Base-by-base conservation (phyloP, 2,888 invertebrate genomes). In the Scaptomyza tumidula region DNA sequence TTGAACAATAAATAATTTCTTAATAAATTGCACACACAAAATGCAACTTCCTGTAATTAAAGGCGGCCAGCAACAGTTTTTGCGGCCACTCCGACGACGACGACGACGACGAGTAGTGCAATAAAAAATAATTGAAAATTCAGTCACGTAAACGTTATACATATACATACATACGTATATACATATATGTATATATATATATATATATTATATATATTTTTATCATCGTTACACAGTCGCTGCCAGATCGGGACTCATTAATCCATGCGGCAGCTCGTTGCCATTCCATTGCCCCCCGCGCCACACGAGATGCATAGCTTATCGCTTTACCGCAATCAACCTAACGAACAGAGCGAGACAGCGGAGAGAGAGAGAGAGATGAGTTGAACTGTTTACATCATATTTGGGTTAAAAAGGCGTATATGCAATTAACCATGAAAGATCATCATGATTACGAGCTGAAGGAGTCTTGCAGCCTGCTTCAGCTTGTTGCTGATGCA, bases 91-190 rank as follows among this genome's bases (percentile, higher is more conserved):
- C 2, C 46, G 43, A 24, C 55, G 52, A 39, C 58, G 75, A 24
- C 24, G 24, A 24, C 46, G 48, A 24, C 55, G 52, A 39, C 58
- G 75, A 73, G 53, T 76, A 73, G 53, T 76, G 76, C 80, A 82
- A 85, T 82, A 80, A 85, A 85, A 85, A 86, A 83, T 86, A 83
- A 86, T 83, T 83, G 86, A 83, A 83, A 83, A 83, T 80, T 80
- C 86, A 83, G 83, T 83, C 83, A 83, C 83, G 83, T 83, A 83
- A 83, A 85, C 80, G 86, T 76, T 83, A 41, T 41, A 41, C 41
- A 41, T 41, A 16, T 16, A 13, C n/a, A 6, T 6, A 11, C 33
- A 37, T 37, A n/a, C 6, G n/a, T 35, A n/a, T 13, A 7, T 35
- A 13, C 4, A 13, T 13, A 35, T 5, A 13, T 35, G 5, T n/a